Conservation (phyloP, 2,797 vertebrate genomes). For the Crenuchus spilurus region DNA sequence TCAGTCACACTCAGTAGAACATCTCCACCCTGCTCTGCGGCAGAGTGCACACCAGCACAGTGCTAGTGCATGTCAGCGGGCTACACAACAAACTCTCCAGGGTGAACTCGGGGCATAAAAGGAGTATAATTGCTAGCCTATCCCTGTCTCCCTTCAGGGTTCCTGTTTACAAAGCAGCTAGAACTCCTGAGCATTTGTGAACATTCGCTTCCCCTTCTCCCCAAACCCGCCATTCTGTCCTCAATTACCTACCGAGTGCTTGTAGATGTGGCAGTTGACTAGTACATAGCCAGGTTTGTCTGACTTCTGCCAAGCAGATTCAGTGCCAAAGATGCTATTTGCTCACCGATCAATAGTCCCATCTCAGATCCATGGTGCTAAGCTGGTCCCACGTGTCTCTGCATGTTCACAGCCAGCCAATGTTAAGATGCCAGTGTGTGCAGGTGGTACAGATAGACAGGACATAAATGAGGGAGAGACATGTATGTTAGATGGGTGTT, state of each 20-base stretch:
- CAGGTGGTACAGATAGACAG: slow-evolving; percentile 1
- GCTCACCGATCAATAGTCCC: slow-evolving; percentile 43
- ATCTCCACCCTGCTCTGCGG: neutral
- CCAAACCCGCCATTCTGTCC: neutral
- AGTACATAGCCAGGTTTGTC: slow-evolving; percentile 51
- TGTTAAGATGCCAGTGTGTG: slow-evolving; percentile 26
- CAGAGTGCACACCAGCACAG: slow-evolving; percentile 11
- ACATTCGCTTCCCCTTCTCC: neutral
- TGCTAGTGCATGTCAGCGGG: slow-evolving; percentile 16
- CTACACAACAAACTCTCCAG: neutral
- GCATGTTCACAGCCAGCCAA: slow-evolving; percentile 29
- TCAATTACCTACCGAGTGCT: slow-evolving; percentile 41
- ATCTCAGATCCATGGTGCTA: slow-evolving; percentile 28
- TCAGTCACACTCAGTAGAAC: neutral
- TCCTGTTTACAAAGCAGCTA: slow-evolving; percentile 38
- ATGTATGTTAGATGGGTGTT: neutral
- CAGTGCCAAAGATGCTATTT: slow-evolving; percentile 57
- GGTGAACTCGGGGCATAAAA: slow-evolving; percentile 15
- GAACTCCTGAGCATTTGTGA: slow-evolving; percentile 24
- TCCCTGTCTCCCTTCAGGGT: slow-evolving; percentile 6
- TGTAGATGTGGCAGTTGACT: slow-evolving; percentile 35
- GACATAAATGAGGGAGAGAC: neutral
- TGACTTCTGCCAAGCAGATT: slow-evolving; percentile 45
- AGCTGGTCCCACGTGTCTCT: slow-evolving; percentile 7
- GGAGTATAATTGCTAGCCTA: slow-evolving; percentile 33